phyloP scores from a whole-genome alignment of 1,140 invertebrate species.

The Euborellia annulipes region DNA sequence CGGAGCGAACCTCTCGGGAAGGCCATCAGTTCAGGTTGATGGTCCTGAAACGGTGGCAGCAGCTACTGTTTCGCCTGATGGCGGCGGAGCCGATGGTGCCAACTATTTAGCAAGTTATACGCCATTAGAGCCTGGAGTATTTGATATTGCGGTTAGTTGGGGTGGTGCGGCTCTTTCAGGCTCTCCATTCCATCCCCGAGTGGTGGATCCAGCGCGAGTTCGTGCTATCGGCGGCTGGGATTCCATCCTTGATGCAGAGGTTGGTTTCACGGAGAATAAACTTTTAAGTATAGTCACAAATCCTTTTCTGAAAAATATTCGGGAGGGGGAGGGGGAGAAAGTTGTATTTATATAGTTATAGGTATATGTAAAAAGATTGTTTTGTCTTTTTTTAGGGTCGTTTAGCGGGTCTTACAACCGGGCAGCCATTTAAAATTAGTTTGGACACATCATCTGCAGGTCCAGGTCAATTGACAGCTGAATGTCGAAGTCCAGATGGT shows the following conservation, averaged over 20 bases:
- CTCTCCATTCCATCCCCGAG: slow-evolving; percentile 53
- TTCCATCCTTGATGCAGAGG: slow-evolving; percentile 51
- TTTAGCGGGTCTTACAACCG: no score
- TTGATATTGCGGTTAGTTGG: slow-evolving; percentile 53
- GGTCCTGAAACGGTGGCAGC: slow-evolving; percentile 51
- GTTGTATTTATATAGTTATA: no score
- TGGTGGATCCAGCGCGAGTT: slow-evolving; percentile 50
- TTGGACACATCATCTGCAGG: slow-evolving; percentile 46
- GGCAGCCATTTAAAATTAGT: slow-evolving; percentile 27
- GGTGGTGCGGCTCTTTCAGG: slow-evolving; percentile 37
- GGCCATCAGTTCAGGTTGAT: slow-evolving; percentile 28
- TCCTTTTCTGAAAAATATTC: no score
- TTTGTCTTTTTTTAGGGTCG: no score
- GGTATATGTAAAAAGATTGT: no score
- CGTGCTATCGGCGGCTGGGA: slow-evolving; percentile 69
- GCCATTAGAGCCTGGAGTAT: slow-evolving; percentile 53
- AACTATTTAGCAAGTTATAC: slow-evolving; percentile 45
- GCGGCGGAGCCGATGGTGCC: slow-evolving; percentile 32
- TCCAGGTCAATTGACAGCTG: slow-evolving; percentile 46
- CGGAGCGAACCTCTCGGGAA: background rate
- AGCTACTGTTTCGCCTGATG: slow-evolving; percentile 33
- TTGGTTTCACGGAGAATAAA: no score
- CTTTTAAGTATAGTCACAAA: no score
- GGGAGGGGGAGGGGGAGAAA: no score
- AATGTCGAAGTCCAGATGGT: slow-evolving; percentile 49